phyloP scores from a whole-genome alignment of 2,797 vertebrate species.

The Avahi laniger region DNA sequence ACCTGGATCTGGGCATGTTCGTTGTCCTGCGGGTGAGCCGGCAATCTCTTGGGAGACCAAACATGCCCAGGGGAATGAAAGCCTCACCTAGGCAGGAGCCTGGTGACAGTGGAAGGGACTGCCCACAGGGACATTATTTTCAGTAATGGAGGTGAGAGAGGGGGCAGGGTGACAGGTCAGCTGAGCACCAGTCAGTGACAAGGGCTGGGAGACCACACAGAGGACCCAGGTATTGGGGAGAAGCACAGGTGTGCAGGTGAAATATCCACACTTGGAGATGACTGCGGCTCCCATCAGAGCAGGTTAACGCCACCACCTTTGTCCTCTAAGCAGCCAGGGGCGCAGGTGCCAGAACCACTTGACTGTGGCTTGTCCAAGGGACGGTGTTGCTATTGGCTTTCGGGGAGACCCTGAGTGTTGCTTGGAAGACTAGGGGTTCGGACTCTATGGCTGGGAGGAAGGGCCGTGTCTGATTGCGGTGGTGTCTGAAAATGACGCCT shows the following conservation, averaged over 20 bases:
- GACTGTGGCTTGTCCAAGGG: background rate
- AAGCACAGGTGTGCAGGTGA: rapidly evolving
- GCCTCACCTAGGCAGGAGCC: rapidly evolving
- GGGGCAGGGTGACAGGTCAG: no score
- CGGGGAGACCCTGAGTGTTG: rapidly evolving
- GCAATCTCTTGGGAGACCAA: background rate
- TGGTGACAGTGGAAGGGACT: rapidly evolving
- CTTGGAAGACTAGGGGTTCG: background rate
- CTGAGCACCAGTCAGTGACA: rapidly evolving
- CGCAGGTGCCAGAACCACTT: background rate
- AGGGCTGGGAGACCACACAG: background rate
- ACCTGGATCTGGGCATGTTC: background rate
- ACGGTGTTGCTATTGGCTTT: rapidly evolving
- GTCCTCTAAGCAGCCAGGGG: background rate
- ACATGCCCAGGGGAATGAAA: background rate
- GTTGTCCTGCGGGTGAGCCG: background rate
- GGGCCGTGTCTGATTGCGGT: rapidly evolving
- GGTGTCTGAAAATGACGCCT: rapidly evolving
- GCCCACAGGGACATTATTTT: background rate
- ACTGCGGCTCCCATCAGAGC: rapidly evolving
- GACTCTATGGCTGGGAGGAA: no score
- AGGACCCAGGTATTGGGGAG: rapidly evolving
- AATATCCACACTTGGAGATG: rapidly evolving
- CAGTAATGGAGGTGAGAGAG: background rate
- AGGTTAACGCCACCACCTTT: rapidly evolving